Evolutionary conservation across 2,888 invertebrate species (phyloP).

Genomic region (Ormyrus labotus): DNA sequence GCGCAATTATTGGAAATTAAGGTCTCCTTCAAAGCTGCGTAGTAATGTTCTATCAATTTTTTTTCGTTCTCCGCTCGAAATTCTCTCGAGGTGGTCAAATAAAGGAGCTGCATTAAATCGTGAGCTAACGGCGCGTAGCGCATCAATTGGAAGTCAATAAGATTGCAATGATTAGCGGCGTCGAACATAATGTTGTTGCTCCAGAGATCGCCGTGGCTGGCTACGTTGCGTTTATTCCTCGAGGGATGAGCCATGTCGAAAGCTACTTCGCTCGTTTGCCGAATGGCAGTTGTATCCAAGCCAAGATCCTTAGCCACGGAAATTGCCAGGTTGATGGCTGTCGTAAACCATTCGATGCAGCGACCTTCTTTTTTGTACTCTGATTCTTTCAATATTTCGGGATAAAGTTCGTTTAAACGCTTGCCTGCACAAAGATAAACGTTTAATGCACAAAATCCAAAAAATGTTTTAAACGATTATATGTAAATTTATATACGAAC

Average conservation of each 20-base stretch:
- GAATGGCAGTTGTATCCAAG: slow-evolving; percentile 45
- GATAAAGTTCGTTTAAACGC: slow-evolving; percentile 63
- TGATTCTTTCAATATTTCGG: slow-evolving; percentile 63
- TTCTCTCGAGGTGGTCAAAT: slow-evolving; percentile 26
- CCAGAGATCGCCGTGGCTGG: slow-evolving; percentile 53
- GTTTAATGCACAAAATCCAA: not conserved
- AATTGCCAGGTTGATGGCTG: slow-evolving; percentile 60
- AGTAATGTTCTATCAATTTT: slow-evolving; percentile 38
- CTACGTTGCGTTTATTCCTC: slow-evolving; percentile 70
- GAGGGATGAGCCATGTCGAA: slow-evolving; percentile 63
- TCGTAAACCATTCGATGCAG: slow-evolving; percentile 59
- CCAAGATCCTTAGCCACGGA: slow-evolving; percentile 62
- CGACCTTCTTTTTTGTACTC: slow-evolving; percentile 58
- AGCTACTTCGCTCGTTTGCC: slow-evolving; percentile 58
- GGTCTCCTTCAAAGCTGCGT: slow-evolving; percentile 34
- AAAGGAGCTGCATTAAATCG: slow-evolving; percentile 45
- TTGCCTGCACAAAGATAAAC: slow-evolving; percentile 17
- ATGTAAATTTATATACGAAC: slow-evolving; percentile 23
- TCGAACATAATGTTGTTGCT: slow-evolving; percentile 47
- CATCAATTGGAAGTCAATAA: slow-evolving; percentile 48
- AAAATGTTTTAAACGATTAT: not conserved
- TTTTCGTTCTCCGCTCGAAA: slow-evolving; percentile 26
- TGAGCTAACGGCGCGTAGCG: slow-evolving; percentile 49
- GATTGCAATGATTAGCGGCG: not conserved
- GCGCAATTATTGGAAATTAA: slow-evolving; percentile 45